A percentile compares a stretch with the other conserved stretches of the same genome.
These are phyloP conservation scores for Platyura marginata DNA, from an alignment of 1,140 invertebrate genomes.

Conservation along the genomic window DNA sequence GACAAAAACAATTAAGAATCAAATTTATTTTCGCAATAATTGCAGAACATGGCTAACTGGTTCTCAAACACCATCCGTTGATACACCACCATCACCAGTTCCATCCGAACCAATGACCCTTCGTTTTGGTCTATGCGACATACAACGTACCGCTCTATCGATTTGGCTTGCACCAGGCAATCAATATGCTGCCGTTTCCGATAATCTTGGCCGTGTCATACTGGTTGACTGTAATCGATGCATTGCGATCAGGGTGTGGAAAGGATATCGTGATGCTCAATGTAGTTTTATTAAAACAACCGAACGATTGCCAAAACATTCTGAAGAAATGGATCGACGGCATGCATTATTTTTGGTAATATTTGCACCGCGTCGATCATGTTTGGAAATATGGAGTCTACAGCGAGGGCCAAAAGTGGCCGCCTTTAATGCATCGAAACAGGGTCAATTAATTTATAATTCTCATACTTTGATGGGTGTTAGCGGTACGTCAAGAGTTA, in stretches of 20 bases:
- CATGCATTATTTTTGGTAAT: constrained; percentile 64
- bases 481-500: constrained; percentile 22
- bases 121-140: constrained; percentile 70
- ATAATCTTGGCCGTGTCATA: constrained; percentile 70
- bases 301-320: constrained; percentile 18
- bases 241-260: constrained; percentile 70
- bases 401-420: constrained; percentile 75
- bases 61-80: constrained; percentile 25
- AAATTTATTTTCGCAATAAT: constrained; percentile 3
- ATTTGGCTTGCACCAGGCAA: constrained; percentile 64
- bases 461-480: constrained; percentile 60
- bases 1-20: constrained; percentile 1
- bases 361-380: constrained; percentile 65
- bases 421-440: constrained; percentile 74
- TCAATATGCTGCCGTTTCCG: constrained; percentile 59
- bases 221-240: constrained; percentile 67
- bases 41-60: constrained; percentile 38
- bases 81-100: constrained; percentile 26
- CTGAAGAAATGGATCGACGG: constrained; percentile 19
- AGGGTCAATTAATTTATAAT: constrained; percentile 57
- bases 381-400: constrained; percentile 72
- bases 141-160: constrained; percentile 47
- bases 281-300: constrained; percentile 57
- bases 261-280: constrained; percentile 87
- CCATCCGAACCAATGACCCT: constrained; percentile 45